Conservation (phyloP, 2,888 invertebrate species). For the Seladonia tumulorum region DNA sequence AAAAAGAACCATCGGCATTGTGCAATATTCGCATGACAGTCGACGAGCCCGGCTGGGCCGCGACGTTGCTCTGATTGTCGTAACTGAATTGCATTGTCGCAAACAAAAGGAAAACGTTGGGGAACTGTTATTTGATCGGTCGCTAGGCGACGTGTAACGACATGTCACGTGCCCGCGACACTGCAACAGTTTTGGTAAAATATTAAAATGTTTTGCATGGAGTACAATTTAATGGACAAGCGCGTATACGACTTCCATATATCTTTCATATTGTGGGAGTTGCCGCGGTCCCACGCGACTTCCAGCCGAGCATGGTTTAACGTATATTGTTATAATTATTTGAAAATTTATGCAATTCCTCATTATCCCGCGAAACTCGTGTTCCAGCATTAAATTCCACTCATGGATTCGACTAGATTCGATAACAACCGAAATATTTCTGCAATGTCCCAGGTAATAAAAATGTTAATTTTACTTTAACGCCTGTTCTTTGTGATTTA, state of each 20-base stretch:
- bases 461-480: background rate
- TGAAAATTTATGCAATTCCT: background rate
- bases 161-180: background rate
- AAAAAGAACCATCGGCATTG: background rate
- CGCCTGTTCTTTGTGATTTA: background rate
- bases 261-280: background rate
- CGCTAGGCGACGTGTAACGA: background rate
- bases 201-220: constrained; percentile 1
- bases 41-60: background rate
- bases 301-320: background rate
- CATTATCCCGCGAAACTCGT: background rate
- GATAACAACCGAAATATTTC: background rate
- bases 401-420: background rate
- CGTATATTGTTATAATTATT: background rate
- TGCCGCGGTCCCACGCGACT: background rate
- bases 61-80: background rate
- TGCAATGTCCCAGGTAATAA: background rate
- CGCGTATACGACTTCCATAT: background rate
- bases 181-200: background rate
- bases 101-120: background rate
- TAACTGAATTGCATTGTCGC: background rate
- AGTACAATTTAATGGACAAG: background rate
- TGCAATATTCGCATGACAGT: background rate
- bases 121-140: constrained; percentile 2
- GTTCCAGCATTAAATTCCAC: background rate